Base-by-base conservation (phyloP, 2,113 vertebrate genomes). In the Thamnaconus septentrionalis region DNA sequence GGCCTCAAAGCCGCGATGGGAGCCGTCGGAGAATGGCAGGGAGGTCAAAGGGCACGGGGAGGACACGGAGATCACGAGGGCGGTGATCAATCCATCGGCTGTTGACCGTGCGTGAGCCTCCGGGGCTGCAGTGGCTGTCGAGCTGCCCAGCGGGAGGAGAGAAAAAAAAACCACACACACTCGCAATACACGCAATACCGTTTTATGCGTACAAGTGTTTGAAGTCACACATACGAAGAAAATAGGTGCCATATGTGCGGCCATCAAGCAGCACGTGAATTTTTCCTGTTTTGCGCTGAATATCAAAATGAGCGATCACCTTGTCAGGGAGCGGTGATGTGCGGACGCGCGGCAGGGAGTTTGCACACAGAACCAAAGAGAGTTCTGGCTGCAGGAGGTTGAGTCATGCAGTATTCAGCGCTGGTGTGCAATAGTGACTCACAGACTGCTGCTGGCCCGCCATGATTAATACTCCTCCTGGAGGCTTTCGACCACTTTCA, bases 391-490 rank as follows among this genome's bases (percentile, higher is more conserved):
- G 55, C 40, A 47, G 66, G 61, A 55, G 45, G 51, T 45, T 81
- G 73, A 76, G 67, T 86, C 74, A 67, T 18, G 18, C 62, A 54
- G 65, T n/a, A 49, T 63, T 63, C 64, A 42, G 45, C 67, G 61
- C 64, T 50, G 43, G 9, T 7, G 42, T 66, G 48, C 9, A 8
- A 41, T 80, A 80, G 82, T 83, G 71, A 64, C 54, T 88, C 78
- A 62, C 77, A 84, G 75, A 75, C 63, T 71, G 58, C 18, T 31
- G 18, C 75, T 59, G 69, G 64, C 52, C 53, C 61, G 76, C 71
- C 59, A 12, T 84, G 83, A 82, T 78, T 73, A 79, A 84, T 84
- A 64, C 53, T 57, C 68, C 62, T 39, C 52, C 61, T 61, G 56
- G 64, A 69, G 42, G 52, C 58, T 46, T 70, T 50, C 64, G 73